Conservation (phyloP, 2,888 invertebrate species). For the Bombyx huttoni region DNA sequence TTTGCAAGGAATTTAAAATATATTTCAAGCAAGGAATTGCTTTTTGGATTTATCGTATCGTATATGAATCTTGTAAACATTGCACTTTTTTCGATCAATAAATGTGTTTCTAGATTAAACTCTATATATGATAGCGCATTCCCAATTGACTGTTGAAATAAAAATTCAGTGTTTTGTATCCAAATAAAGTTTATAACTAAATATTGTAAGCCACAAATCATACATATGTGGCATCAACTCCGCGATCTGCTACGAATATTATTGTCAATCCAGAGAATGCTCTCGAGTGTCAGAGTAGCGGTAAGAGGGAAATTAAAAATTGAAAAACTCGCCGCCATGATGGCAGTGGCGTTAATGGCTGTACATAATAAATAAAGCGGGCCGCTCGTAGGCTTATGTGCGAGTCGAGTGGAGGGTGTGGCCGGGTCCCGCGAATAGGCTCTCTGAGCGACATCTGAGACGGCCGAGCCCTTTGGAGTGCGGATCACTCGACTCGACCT, state of each 20-base stretch:
- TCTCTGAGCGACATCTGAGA: slow-evolving; percentile 68
- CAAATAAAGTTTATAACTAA: too few species aligned
- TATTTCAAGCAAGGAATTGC: neutral
- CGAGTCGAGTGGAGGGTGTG: slow-evolving; percentile 68
- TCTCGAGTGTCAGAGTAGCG: slow-evolving; percentile 41
- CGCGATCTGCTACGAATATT: slow-evolving; percentile 46
- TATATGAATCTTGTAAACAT: neutral
- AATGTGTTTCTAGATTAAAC: too few species aligned
- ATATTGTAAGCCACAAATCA: neutral
- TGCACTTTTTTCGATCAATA: too few species aligned
- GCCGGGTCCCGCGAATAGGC: slow-evolving; percentile 66
- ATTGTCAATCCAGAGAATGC: slow-evolving; percentile 54
- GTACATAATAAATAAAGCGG: slow-evolving; percentile 72
- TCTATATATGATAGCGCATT: too few species aligned
- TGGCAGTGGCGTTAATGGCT: slow-evolving; percentile 67
- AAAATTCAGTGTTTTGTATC: too few species aligned
- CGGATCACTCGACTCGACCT: slow-evolving; percentile 57
- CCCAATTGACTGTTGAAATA: too few species aligned
- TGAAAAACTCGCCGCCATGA: slow-evolving; percentile 69
- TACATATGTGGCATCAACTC: slow-evolving; percentile 11
- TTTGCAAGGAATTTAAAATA: neutral
- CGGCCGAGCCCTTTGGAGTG: slow-evolving; percentile 62
- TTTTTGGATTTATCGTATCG: slow-evolving; percentile 2
- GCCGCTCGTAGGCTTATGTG: slow-evolving; percentile 65
- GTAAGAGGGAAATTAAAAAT: slow-evolving; percentile 69